Evolutionary conservation across 2,888 invertebrate species (phyloP).

Genomic region (Spicauda simplicius): DNA sequence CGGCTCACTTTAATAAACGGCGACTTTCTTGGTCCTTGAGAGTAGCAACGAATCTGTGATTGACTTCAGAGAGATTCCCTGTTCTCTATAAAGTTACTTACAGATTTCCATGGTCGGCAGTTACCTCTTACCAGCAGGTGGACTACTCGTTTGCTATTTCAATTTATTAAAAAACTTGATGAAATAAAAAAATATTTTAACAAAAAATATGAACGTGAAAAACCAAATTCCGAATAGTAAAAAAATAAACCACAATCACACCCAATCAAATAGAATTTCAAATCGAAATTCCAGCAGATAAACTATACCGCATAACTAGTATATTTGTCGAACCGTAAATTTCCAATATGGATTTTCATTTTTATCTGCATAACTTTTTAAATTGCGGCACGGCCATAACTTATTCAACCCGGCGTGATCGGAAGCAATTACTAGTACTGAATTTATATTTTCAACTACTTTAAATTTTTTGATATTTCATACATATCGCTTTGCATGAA

Average conservation of each 20-base stretch:
- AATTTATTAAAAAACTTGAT: no score
- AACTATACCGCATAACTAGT: slow-evolving; percentile 17
- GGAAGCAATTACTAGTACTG: slow-evolving; percentile 13
- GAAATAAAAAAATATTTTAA: neutral
- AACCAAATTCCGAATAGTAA: neutral
- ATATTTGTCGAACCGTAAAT: slow-evolving; percentile 25
- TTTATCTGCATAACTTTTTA: slow-evolving; percentile 31
- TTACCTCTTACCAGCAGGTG: no score
- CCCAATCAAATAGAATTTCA: neutral
- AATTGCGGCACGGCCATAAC: slow-evolving; percentile 15
- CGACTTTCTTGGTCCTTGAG: no score
- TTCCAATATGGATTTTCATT: slow-evolving; percentile 25
- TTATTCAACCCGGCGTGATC: slow-evolving; percentile 20
- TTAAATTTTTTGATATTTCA: neutral
- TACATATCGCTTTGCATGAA: no score
- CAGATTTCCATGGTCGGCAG: no score
- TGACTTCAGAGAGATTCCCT: no score
- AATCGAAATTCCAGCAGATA: neutral
- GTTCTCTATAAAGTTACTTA: no score
- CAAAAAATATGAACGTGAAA: neutral
- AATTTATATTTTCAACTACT: neutral
- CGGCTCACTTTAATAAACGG: no score
- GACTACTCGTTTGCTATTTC: no score
- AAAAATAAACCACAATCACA: neutral
- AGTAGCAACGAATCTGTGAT: no score